A percentile compares a stretch with the other conserved stretches of the same genome.
Evolutionary conservation across 1,140 invertebrate species (phyloP).

Genomic region (Philotrypesis tridentata): DNA sequence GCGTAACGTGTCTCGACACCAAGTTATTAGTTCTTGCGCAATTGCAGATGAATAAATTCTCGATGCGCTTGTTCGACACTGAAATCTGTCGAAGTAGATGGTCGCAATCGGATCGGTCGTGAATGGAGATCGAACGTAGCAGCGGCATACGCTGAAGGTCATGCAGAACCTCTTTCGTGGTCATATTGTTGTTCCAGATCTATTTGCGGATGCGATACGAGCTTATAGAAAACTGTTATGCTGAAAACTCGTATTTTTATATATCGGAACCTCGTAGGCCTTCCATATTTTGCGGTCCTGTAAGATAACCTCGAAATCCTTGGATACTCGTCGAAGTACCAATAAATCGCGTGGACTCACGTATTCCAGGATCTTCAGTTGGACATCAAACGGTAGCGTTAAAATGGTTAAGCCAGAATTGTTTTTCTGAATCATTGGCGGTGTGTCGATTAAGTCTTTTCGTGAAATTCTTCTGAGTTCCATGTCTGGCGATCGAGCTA

Average conservation of each 20-base stretch:
- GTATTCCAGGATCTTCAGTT: constrained; percentile 59
- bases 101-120: constrained; percentile 56
- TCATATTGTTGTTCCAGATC: constrained; percentile 53
- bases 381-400: constrained; percentile 57
- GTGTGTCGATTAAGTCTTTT: neutral
- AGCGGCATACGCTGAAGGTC: constrained; percentile 62
- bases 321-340: constrained; percentile 52
- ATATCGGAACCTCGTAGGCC: constrained; percentile 58
- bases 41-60: constrained; percentile 55
- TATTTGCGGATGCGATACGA: constrained; percentile 21
- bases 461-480: neutral
- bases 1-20: constrained; percentile 52
- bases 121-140: constrained; percentile 55
- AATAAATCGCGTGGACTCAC: constrained; percentile 54
- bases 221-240: neutral
- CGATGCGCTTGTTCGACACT: constrained; percentile 57
- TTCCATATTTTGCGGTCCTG: constrained; percentile 59
- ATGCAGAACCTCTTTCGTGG: constrained; percentile 54
- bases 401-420: neutral
- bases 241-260: neutral
- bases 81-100: constrained; percentile 62
- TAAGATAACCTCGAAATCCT: constrained; percentile 52
- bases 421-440: neutral
- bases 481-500: neutral
- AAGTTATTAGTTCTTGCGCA: constrained; percentile 59